Evolutionary conservation across 2,113 vertebrate genomes (phyloP), one percentile per base, ranked within the genome.

Genomic region (Pleuronectes platessa): DNA sequence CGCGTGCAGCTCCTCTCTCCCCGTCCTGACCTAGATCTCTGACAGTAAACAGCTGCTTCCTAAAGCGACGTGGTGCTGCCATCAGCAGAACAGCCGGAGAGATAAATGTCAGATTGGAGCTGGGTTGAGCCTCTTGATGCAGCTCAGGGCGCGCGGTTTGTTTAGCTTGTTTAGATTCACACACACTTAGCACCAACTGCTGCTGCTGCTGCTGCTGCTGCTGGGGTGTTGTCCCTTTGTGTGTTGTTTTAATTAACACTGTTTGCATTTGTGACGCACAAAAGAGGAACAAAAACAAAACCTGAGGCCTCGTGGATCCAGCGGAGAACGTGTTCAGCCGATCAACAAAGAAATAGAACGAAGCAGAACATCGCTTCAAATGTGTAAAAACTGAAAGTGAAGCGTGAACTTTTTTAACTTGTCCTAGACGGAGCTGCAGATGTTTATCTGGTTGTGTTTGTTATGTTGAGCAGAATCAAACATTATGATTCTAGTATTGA

Each of bases 61-160:
- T 83, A 92, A 76, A 90, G 31, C 81, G 80, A 88, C 74, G 2
- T 90, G 71, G 87, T 90, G 93, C 94, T 94, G 88, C 91, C 92
- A 81, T 94, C 77, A 64, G 92, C 94, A 94, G 92, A 95, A 95
- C 89, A 88, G 82, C 90, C 68, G 18, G 68, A 76, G 86, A 94
- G 93, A 94, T 94, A 94, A 95, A 94, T 94, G 95, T 96, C 95
- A 93, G 93, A 93, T 95, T 93, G 47, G 84, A 87, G 88, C 92
- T 89, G 74, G 78, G 79, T 24, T 93, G 85, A 54, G 90, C 92
- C 92, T 85, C 90, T 83, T 93, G 91, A 93, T 51, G 67, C 89
- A 82, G 88, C 91, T 92, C 91, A 93, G 82, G 83, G 76, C 88
- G 74, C 58, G 49, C 53, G 79, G 86, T 87, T 85, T 86, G 90